Conservation (phyloP, 2,113 vertebrate genomes). For the Megalops atlanticus region DNA sequence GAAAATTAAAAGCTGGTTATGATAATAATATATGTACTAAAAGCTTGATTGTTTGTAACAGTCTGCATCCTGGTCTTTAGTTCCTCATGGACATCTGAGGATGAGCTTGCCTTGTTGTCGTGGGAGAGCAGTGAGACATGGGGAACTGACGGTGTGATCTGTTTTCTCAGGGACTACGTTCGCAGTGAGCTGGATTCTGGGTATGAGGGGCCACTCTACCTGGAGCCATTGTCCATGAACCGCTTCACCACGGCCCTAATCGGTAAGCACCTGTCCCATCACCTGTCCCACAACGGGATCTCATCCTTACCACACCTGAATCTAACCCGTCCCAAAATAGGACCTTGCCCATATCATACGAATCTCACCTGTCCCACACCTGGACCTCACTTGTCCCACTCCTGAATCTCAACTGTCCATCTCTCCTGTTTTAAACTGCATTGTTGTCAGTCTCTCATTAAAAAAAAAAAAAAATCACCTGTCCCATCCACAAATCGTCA, state of each 20-base stretch:
- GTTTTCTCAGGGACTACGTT: constrained; percentile 87
- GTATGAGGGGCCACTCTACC: constrained; percentile 91
- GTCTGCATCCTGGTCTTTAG: too few species aligned
- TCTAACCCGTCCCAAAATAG: not conserved
- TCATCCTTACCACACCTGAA: not conserved
- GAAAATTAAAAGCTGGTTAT: not conserved
- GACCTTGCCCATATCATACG: not conserved
- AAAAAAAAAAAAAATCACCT: too few species aligned
- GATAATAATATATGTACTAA: too few species aligned
- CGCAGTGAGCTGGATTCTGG: constrained; percentile 92
- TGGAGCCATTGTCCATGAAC: constrained; percentile 95
- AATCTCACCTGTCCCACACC: not conserved
- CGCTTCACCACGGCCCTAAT: constrained; percentile 94
- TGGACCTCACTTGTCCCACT: not conserved
- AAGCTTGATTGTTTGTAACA: too few species aligned
- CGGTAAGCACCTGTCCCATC: constrained; percentile 70
- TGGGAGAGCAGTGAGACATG: too few species aligned
- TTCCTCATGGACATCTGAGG: too few species aligned
- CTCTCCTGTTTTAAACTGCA: too few species aligned
- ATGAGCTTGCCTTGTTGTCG: too few species aligned
- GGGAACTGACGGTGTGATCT: too few species aligned
- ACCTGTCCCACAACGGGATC: not conserved
- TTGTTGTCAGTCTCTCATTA: too few species aligned
- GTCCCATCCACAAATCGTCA: too few species aligned
- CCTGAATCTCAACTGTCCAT: not conserved